These are phyloP conservation scores for Sussaba pulchella DNA, from an alignment of 2,888 invertebrate species.

Conservation along the genomic window DNA sequence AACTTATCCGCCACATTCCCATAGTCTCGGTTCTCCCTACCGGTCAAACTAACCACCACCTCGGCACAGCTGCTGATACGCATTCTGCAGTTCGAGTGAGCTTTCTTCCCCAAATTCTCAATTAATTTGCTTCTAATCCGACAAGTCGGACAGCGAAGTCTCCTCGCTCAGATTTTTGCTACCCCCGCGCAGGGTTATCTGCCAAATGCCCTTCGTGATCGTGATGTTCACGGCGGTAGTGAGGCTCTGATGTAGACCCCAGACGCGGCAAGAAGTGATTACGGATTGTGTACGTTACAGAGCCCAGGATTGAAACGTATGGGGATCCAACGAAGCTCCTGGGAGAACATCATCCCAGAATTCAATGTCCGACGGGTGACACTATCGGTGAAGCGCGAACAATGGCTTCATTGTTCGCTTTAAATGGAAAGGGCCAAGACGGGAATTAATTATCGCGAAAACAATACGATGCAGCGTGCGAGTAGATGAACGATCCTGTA, in stretches of 20 bases:
- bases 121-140: constrained; percentile 43
- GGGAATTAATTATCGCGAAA: constrained; percentile 63
- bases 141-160: neutral
- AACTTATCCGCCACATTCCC: too few species aligned
- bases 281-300: constrained; percentile 21
- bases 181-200: neutral
- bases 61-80: constrained; percentile 28
- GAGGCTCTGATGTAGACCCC: neutral
- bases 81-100: constrained; percentile 21
- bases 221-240: neutral
- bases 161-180: neutral
- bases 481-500: neutral
- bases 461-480: constrained; percentile 36
- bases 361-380: constrained; percentile 36
- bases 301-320: neutral
- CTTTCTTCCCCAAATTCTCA: constrained; percentile 18
- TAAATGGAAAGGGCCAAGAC: constrained; percentile 27
- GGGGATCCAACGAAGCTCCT: neutral
- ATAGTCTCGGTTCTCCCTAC: neutral
- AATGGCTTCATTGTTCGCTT: constrained; percentile 50
- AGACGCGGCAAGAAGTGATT: constrained; percentile 14
- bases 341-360: neutral
- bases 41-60: neutral
- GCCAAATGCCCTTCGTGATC: neutral
- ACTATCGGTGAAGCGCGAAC: constrained; percentile 49